Percentiles rank a stretch among this genome's conserved stretches.
These are phyloP conservation scores for Acleris sparsana DNA, from an alignment of 2,888 invertebrate genomes.

Conservation along the genomic window DNA sequence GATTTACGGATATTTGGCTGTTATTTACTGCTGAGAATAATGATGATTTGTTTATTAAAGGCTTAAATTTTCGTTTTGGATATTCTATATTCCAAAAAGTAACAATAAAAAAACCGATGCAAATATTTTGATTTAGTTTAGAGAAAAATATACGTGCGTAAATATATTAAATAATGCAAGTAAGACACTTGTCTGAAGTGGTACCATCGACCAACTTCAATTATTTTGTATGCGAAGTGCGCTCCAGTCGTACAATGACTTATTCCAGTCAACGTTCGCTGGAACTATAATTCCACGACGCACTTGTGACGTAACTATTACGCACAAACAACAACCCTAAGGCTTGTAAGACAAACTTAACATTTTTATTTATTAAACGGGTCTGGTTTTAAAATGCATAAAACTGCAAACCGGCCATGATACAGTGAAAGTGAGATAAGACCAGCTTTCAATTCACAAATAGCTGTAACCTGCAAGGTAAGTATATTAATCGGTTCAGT, in stretches of 20 bases:
- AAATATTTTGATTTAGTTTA: too few species aligned
- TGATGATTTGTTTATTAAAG: too few species aligned
- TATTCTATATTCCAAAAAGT: too few species aligned
- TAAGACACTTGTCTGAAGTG: too few species aligned
- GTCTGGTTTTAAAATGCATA: conserved; percentile 16
- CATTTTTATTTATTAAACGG: background rate
- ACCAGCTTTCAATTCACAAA: conserved; percentile 45
- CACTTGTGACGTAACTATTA: conserved; percentile 16
- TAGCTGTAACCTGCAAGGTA: conserved; percentile 15
- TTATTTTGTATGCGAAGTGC: background rate
- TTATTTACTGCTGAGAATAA: too few species aligned
- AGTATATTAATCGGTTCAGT: background rate
- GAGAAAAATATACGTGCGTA: too few species aligned
- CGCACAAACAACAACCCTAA: background rate
- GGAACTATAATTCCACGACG: conserved; percentile 20
- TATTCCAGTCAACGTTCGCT: conserved; percentile 17
- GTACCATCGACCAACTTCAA: too few species aligned
- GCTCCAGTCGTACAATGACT: conserved; percentile 12
- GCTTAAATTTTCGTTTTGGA: too few species aligned
- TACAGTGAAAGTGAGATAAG: conserved; percentile 43
- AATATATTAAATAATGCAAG: too few species aligned
- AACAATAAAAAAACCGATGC: too few species aligned
- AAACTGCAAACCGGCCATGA: conserved; percentile 29
- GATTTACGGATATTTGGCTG: too few species aligned
- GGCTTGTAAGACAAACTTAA: background rate